phyloP scores from a whole-genome alignment of 2,113 vertebrate genomes.

The Cyrtonyx montezumae region DNA sequence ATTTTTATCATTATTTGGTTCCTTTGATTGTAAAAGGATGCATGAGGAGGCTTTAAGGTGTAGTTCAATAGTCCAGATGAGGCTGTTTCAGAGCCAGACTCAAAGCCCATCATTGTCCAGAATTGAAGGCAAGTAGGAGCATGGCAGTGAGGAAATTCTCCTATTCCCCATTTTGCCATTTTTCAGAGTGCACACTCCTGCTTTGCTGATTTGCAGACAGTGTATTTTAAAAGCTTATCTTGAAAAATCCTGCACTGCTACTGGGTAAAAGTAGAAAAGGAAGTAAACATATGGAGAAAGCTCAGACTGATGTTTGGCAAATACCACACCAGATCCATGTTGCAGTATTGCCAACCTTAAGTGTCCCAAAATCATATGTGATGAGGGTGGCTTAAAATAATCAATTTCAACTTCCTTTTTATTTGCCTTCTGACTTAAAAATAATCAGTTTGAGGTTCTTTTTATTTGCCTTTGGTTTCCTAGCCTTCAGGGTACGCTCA shows the following conservation, averaged over 20 bases:
- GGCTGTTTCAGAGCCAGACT: neutral
- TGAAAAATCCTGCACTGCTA: neutral
- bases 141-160: neutral
- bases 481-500: neutral
- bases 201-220: neutral
- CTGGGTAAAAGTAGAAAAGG: neutral
- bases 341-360: neutral
- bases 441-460: constrained; percentile 54
- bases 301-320: constrained; percentile 35
- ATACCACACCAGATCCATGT: neutral
- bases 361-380: constrained; percentile 38
- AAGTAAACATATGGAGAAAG: neutral
- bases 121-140: neutral
- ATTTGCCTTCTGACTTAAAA: constrained; percentile 59
- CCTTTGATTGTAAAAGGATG: neutral
- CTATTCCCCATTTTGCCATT: neutral
- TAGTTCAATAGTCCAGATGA: neutral
- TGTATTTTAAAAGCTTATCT: neutral
- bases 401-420: constrained; percentile 56
- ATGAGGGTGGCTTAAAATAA: constrained; percentile 51
- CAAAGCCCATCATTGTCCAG: neutral
- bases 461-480: constrained; percentile 62
- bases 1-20: neutral
- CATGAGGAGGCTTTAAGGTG: neutral
- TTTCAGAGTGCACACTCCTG: neutral